Evolutionary conservation across 2,113 vertebrate species (phyloP), one percentile per base, ranked within the genome.

Genomic region (Oryzias melastigma): DNA sequence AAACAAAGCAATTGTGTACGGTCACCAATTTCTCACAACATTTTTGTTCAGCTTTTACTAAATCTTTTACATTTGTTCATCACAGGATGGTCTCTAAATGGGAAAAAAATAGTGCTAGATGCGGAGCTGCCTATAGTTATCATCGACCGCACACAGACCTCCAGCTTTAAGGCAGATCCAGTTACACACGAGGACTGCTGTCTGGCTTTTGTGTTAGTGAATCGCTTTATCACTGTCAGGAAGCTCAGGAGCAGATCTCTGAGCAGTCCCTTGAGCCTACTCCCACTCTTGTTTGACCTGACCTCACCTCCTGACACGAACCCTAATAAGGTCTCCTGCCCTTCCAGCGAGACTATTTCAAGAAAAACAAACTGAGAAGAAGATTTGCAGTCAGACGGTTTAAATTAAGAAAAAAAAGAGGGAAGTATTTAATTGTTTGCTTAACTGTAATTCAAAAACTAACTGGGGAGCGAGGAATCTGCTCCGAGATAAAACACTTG

Each of bases 321-420:
- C 19, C 18, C 6, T 65, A 54, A 83, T 64, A 43, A 47, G 72
- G 58, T 73, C 51, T 62, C 57, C 43, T 80, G 69, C 74, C 74
- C 83, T 72, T 83, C 73, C 68, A 75, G 62, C 54, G 4, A 5
- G 51, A 63, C 78, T 57, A 25, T 76, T 89, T 62, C 68, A 77
- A 78, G 66, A 75, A 77, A 80, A 80, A 83, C 65, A 76, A 76
- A 19, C n/a, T 17, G 40, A 47, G 57, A 72, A 58, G 57, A 54
- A 50, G 74, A 10, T 77, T 41, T 58, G 41, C n/a, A 41, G 46
- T 78, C 88, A 90, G 66, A 83, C 89, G 84, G 82, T 84, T 87
- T 77, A 62, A 72, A 85, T 92, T 87, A 84, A 42, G 20, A 79
- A 75, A 73, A 72, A 50, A 80, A 13, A 1, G 17, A 25, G 55